Percentiles rank a stretch among this genome's conserved stretches.
Conservation (phyloP, 2,797 vertebrate species). For the Hoplostethus atlanticus region DNA sequence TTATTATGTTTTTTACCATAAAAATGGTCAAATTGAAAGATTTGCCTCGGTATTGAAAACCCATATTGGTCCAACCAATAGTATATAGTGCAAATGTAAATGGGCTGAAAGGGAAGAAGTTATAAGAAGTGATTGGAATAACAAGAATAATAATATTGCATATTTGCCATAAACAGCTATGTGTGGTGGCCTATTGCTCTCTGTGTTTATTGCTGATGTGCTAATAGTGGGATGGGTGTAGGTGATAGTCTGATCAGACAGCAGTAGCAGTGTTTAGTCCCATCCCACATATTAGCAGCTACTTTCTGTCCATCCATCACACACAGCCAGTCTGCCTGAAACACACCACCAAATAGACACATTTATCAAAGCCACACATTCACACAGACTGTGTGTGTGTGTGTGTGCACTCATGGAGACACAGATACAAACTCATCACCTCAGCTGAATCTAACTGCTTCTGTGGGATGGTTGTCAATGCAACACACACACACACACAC, state of each 20-base stretch:
- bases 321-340: slow-evolving; percentile 59
- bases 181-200: slow-evolving; percentile 57
- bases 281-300: slow-evolving; percentile 75
- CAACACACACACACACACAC: neutral
- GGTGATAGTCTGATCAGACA: slow-evolving; percentile 61
- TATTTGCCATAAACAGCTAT: neutral
- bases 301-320: slow-evolving; percentile 76
- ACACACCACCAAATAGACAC: slow-evolving; percentile 75
- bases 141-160: neutral
- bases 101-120: too few species aligned
- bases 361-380: slow-evolving; percentile 71
- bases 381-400: neutral
- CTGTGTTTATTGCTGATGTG: slow-evolving; percentile 64
- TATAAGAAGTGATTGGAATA: too few species aligned
- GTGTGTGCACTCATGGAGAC: neutral
- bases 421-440: slow-evolving; percentile 26
- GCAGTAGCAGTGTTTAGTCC: slow-evolving; percentile 70
- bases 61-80: too few species aligned
- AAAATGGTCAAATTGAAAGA: too few species aligned
- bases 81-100: too few species aligned
- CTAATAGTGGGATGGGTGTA: slow-evolving; percentile 74
- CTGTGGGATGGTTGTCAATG: slow-evolving; percentile 20
- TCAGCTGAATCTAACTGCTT: slow-evolving; percentile 45
- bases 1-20: too few species aligned
- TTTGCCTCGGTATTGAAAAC: too few species aligned